A percentile compares a stretch with the other conserved stretches of the same genome.
phyloP scores from a whole-genome alignment of 2,113 vertebrate species.

The Chaetorhynchus papuensis region DNA sequence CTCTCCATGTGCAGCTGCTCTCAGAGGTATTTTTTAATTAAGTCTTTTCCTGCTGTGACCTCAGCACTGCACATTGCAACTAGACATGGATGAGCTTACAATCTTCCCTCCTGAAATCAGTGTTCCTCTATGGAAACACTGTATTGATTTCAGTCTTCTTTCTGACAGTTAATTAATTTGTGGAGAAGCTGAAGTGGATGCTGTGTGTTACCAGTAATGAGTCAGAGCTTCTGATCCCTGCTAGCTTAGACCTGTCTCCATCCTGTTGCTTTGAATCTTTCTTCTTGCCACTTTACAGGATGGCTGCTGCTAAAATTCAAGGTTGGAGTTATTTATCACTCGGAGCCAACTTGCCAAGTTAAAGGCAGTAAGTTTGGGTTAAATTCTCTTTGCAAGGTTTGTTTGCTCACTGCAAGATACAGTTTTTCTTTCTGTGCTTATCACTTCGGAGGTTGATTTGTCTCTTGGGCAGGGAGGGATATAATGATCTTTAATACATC shows the following conservation, averaged over 20 bases:
- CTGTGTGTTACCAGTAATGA: not conserved
- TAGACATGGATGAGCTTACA: not conserved
- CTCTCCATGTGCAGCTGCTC: rapidly evolving
- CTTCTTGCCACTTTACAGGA: not conserved
- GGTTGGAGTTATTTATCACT: not conserved
- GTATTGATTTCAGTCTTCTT: not conserved
- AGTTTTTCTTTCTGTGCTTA: not conserved
- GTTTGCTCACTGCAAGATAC: not conserved
- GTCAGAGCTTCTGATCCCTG: not conserved
- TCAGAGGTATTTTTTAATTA: not conserved
- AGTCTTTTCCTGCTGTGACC: not conserved
- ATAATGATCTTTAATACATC: not conserved
- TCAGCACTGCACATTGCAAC: not conserved
- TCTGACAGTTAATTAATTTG: rapidly evolving
- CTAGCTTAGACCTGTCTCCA: not conserved
- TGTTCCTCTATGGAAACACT: not conserved
- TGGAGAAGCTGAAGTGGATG: not conserved
- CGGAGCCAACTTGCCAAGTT: rapidly evolving
- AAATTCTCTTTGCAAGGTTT: not conserved
- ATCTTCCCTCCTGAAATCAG: not conserved
- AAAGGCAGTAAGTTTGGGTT: not conserved
- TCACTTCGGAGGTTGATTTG: not conserved
- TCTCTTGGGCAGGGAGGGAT: not conserved
- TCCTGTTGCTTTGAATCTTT: not conserved
- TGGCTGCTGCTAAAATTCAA: not conserved